Conservation (phyloP, 2,797 vertebrate genomes). For the Notamacropus eugenii region DNA sequence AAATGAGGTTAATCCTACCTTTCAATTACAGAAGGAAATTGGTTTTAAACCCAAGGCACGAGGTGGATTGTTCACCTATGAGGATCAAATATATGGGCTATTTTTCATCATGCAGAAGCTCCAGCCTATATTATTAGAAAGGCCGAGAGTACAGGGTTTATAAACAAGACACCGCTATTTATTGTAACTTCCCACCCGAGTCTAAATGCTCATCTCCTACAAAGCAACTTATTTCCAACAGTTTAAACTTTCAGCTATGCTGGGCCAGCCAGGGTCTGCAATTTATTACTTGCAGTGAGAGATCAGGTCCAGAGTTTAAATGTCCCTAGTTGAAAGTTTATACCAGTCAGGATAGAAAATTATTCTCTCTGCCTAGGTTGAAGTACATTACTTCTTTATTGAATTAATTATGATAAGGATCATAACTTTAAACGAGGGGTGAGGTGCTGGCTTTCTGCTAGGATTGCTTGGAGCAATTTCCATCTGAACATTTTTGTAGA, state of each 20-base stretch:
- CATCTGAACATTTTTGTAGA: constrained; percentile 92
- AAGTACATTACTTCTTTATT: constrained; percentile 99
- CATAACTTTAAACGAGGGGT: constrained; percentile 99
- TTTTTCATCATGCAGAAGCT: constrained; percentile 67
- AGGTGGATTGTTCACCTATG: constrained; percentile 61
- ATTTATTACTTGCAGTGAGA: constrained; percentile 92
- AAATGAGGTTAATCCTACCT: constrained; percentile 74
- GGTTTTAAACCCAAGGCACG: constrained; percentile 73
- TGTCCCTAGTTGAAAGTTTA: constrained; percentile 91
- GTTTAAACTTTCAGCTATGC: constrained; percentile 81
- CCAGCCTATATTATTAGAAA: constrained; percentile 63
- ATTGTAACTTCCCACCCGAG: constrained; percentile 77
- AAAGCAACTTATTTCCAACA: constrained; percentile 78
- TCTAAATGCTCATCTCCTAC: constrained; percentile 82
- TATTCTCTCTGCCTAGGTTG: constrained; percentile 94
- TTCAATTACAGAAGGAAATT: constrained; percentile 72
- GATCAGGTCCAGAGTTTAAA: constrained; percentile 93
- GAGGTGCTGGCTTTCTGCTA: constrained; percentile 93
- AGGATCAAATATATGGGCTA: constrained; percentile 56
- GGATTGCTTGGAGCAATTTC: constrained; percentile 96
- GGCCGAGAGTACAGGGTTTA: constrained; percentile 73
- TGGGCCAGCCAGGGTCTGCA: constrained; percentile 88
- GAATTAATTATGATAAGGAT: constrained; percentile 99
- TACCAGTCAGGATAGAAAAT: constrained; percentile 91
- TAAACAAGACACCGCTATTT: constrained; percentile 80